Conservation (phyloP, 2,113 vertebrate species). For the Dipodomys merriami region DNA sequence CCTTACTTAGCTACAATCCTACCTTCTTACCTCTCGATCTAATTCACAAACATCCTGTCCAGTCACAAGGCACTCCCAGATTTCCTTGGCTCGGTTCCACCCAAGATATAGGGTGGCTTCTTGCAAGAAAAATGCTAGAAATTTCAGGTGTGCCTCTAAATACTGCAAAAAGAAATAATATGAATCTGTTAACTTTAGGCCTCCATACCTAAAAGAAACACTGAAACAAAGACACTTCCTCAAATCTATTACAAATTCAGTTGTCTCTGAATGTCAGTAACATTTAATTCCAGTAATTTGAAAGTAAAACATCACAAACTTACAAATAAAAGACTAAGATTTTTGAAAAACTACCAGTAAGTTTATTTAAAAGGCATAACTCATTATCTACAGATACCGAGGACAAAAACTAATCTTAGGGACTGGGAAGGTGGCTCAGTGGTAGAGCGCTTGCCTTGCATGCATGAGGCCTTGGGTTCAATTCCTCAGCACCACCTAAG, state of each 20-base stretch:
- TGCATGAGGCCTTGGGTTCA: no score
- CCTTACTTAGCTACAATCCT: neutral
- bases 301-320: conserved; percentile 35
- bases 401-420: neutral
- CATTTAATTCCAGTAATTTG: conserved; percentile 43
- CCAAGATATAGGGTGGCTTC: conserved; percentile 98
- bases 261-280: neutral
- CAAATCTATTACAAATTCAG: conserved; percentile 34
- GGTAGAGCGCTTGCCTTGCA: no score
- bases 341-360: neutral
- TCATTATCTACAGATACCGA: conserved; percentile 7
- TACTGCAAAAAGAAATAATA: conserved; percentile 88
- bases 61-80: conserved; percentile 99
- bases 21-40: conserved; percentile 93
- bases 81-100: conserved; percentile 98
- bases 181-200: conserved; percentile 72
- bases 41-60: conserved; percentile 97
- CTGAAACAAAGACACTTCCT: neutral
- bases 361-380: conserved; percentile 48
- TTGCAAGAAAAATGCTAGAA: conserved; percentile 99
- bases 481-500: no score
- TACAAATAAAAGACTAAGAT: neutral
- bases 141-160: conserved; percentile 98
- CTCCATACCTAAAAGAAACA: conserved; percentile 54
- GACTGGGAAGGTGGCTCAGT: no score